These are phyloP conservation scores for Plebejus argus DNA, from an alignment of 2,888 invertebrate genomes.

Conservation along the genomic window DNA sequence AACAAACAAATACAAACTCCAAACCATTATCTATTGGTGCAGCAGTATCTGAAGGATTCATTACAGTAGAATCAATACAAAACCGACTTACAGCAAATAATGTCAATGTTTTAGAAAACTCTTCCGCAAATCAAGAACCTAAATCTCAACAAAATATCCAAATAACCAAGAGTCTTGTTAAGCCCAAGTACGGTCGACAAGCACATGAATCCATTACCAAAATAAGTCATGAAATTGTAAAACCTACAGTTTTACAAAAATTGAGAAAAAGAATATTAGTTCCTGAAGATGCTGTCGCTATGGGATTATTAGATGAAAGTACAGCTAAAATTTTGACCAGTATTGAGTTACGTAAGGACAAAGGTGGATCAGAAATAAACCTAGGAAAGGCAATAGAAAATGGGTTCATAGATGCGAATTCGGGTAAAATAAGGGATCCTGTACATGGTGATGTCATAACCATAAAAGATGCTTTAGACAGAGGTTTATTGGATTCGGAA, in stretches of 20 bases:
- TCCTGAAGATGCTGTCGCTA: conserved; percentile 88
- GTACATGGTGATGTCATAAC: conserved; percentile 89
- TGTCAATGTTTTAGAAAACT: conserved; percentile 48
- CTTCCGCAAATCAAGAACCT: conserved; percentile 49
- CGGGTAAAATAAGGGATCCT: conserved; percentile 91
- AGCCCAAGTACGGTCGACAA: conserved; percentile 68
- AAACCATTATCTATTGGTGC: conserved; percentile 82
- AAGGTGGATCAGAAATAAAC: conserved; percentile 82
- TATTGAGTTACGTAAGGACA: conserved; percentile 79
- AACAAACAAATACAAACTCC: conserved; percentile 61
- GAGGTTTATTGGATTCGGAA: conserved; percentile 90
- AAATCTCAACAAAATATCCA: conserved; percentile 70
- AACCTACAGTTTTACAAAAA: conserved; percentile 87
- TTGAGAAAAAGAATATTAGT: conserved; percentile 88
- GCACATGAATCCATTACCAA: conserved; percentile 69
- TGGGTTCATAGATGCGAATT: conserved; percentile 86
- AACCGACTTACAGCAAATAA: conserved; percentile 67
- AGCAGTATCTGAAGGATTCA: conserved; percentile 79
- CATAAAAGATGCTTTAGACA: conserved; percentile 90
- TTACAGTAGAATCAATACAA: conserved; percentile 77
- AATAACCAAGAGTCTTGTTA: conserved; percentile 75
- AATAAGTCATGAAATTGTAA: conserved; percentile 80
- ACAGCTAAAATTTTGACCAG: conserved; percentile 86
- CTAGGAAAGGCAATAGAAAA: conserved; percentile 88
- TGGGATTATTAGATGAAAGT: conserved; percentile 88